Evolutionary conservation across 2,888 invertebrate genomes (phyloP).

Genomic region (Drosophila cognata): DNA sequence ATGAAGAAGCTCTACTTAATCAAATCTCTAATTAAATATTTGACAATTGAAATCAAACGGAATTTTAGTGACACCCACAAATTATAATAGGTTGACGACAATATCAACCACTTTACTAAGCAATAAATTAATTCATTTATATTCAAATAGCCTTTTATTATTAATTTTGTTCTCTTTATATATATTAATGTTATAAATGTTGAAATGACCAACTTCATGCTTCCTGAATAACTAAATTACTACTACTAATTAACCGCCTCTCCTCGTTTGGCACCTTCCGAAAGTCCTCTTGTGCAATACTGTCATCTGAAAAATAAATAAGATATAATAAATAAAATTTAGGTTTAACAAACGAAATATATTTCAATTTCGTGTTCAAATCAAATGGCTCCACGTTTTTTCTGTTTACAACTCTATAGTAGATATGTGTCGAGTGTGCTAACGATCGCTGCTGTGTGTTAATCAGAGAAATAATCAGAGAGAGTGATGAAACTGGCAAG

Average conservation of each 20-base stretch:
- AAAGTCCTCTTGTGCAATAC: conserved; percentile 58
- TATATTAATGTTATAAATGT: conserved; percentile 7
- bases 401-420: background rate
- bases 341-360: background rate
- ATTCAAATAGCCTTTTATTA: background rate
- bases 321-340: conserved; percentile 25
- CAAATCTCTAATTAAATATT: background rate
- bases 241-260: conserved; percentile 18
- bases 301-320: conserved; percentile 56
- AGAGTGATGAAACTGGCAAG: background rate
- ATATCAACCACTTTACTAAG: background rate
- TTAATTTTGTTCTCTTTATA: conserved; percentile 1
- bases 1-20: background rate
- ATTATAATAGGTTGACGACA: background rate
- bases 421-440: background rate
- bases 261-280: conserved; percentile 49
- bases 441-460: background rate
- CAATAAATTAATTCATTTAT: background rate
- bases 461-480: background rate
- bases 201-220: conserved; percentile 31
- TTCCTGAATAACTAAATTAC: conserved; percentile 20
- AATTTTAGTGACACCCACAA: background rate
- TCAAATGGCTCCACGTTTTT: background rate
- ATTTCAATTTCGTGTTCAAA: background rate
- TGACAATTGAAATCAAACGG: background rate